A percentile compares a stretch with the other conserved stretches of the same genome.
phyloP scores from a whole-genome alignment of 2,888 invertebrate genomes.

The Heliconius erato region DNA sequence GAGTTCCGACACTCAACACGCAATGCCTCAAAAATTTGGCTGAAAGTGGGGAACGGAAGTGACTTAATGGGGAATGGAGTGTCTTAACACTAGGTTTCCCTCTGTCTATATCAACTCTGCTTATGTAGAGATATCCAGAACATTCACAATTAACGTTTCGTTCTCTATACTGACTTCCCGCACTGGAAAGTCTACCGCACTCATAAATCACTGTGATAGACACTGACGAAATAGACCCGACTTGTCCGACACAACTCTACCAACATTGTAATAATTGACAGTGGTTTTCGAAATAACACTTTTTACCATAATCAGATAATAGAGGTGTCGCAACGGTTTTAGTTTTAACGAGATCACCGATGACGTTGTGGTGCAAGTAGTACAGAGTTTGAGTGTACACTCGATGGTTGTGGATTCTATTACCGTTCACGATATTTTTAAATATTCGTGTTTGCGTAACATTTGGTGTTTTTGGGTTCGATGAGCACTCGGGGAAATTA shows the following conservation, averaged over 20 bases:
- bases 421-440: neutral
- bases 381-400: too few species aligned
- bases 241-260: constrained; percentile 51
- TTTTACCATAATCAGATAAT: constrained; percentile 40
- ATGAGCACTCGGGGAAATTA: too few species aligned
- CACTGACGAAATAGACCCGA: constrained; percentile 67
- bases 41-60: too few species aligned
- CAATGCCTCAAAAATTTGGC: too few species aligned
- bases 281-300: constrained; percentile 52
- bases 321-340: constrained; percentile 7
- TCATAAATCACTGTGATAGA: constrained; percentile 77
- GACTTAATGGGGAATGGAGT: too few species aligned
- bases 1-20: too few species aligned
- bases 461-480: too few species aligned
- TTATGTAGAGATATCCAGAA: neutral
- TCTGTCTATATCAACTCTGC: too few species aligned
- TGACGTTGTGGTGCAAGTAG: neutral
- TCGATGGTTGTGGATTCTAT: neutral
- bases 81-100: too few species aligned
- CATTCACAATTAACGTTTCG: constrained; percentile 46
- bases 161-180: constrained; percentile 39
- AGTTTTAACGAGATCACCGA: neutral
- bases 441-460: neutral
- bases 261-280: constrained; percentile 57
- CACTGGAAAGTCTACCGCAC: constrained; percentile 67